phyloP scores from a whole-genome alignment of 2,797 vertebrate species.

The Mormyrops attenuatus region DNA sequence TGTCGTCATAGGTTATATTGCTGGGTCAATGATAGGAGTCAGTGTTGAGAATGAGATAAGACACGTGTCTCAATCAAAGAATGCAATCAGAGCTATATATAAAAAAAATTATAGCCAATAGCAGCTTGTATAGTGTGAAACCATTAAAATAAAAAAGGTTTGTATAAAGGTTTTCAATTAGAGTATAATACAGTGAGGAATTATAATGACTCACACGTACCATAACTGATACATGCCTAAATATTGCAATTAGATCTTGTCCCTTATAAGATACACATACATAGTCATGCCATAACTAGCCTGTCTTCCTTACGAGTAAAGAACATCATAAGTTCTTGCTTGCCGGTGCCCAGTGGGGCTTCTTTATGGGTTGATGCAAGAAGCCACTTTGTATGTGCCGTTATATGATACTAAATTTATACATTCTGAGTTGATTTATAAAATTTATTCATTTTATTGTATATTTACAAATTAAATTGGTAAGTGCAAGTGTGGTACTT shows the following conservation, averaged over 20 bases:
- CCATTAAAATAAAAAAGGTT: background rate
- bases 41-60: too few species aligned
- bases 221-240: background rate
- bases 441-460: background rate
- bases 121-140: background rate
- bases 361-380: background rate
- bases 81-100: too few species aligned
- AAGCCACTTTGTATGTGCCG: background rate
- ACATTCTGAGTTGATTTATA: background rate
- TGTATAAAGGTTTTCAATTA: background rate
- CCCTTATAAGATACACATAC: background rate
- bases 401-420: background rate
- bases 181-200: background rate
- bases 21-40: too few species aligned
- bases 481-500: too few species aligned
- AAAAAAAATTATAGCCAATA: background rate
- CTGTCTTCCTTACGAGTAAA: background rate
- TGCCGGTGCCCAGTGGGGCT: background rate
- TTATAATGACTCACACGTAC: background rate
- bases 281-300: background rate
- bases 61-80: too few species aligned
- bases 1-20: too few species aligned
- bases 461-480: background rate
- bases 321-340: background rate
- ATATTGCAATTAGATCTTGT: background rate